Evolutionary conservation across 2,797 vertebrate genomes (phyloP), one percentile per base, ranked within the genome.

Genomic region (Manis pentadactyla): DNA sequence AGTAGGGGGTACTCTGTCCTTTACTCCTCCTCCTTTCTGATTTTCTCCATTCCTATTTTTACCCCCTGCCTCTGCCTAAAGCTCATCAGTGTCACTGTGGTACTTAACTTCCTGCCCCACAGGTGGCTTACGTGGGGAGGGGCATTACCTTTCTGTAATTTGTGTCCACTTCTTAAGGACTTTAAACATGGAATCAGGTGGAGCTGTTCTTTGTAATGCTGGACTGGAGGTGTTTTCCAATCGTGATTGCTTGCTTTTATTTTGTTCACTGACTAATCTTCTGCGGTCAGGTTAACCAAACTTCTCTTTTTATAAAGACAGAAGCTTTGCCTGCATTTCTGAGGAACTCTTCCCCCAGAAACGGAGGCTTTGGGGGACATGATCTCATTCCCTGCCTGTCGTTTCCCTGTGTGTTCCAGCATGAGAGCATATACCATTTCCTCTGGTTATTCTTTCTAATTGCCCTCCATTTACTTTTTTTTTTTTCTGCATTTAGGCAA

Each of bases 401-500:
- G 39, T 39, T 31, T n/a, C 13, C 14, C 15, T 2, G 19, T 3
- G 7, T 0, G 6, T 49, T 61, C 27, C 4, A 21, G 61, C 7
- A 4, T 5, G 69, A 64, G 10, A 12, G 49, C 51, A 7, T 25
- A 31, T 9, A 9, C 57, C 14, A 23, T 37, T 66, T 79, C 86
- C 19, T 55, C 61, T 92, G 18, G 39, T 55, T 73, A 29, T 92
- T 85, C 61, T 73, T 73, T 82, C 49, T 84, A 95, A 94, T 91
- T 39, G 87, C 64, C 64, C 69, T 90, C 64, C 55, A 15, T 69
- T 46, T 27, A 39, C 15, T 13, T 37, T 34, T 39, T 55, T 42
- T 42, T 27, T 49, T 34, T 37, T 18, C 19, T 8, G 29, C 18
- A 11, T 55, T 63, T 61, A 84, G 93, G 88, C 79, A 91, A 68